Percentiles rank a stretch among this genome's conserved stretches.
These are phyloP conservation scores for Tympanuchus pallidicinctus DNA, from an alignment of 2,113 vertebrate genomes.

Conservation along the genomic window DNA sequence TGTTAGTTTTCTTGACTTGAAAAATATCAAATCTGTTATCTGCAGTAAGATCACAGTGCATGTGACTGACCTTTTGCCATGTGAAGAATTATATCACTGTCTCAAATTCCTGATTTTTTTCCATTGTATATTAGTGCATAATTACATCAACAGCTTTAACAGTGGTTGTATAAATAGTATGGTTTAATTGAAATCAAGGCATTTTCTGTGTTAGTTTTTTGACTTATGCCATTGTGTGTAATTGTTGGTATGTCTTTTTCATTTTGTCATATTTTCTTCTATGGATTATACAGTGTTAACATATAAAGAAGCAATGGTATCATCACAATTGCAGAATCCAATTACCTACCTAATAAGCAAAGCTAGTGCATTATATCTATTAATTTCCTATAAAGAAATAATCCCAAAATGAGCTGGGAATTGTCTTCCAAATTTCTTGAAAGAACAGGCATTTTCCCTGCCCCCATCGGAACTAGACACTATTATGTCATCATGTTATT, in stretches of 20 bases:
- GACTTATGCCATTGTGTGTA: neutral
- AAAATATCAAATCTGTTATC: neutral
- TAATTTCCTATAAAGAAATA: neutral
- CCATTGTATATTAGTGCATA: neutral
- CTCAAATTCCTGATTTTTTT: neutral
- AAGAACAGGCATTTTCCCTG: neutral
- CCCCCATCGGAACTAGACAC: neutral
- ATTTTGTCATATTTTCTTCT: neutral
- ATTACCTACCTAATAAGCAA: neutral
- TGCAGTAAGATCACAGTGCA: neutral
- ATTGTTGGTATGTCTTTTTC: neutral
- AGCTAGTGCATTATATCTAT: neutral
- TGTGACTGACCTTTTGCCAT: neutral
- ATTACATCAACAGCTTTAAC: neutral
- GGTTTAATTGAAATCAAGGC: neutral
- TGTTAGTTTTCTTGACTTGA: fast-evolving
- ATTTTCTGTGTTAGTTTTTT: neutral
- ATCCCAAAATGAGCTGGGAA: neutral
- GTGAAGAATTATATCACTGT: neutral
- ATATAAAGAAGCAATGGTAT: neutral
- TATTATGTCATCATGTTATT: neutral
- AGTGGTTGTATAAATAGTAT: neutral
- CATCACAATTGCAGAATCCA: neutral
- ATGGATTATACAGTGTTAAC: neutral
- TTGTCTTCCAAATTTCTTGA: neutral